phyloP scores from a whole-genome alignment of 2,797 vertebrate species.

The Lagorchestes hirsutus region DNA sequence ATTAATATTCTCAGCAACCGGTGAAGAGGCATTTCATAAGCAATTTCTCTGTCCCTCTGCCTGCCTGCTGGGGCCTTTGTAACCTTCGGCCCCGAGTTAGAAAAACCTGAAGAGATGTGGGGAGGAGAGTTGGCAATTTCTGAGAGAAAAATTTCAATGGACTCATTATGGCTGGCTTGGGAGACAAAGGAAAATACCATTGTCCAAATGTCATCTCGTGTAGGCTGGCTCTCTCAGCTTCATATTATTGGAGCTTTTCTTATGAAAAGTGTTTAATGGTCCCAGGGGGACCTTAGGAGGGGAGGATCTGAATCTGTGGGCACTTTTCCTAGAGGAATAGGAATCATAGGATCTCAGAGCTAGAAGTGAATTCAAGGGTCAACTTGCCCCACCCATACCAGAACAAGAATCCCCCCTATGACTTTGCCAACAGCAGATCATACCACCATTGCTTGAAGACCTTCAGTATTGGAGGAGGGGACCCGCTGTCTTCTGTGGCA shows the following conservation, averaged over 20 bases:
- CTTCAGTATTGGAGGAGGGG: not conserved
- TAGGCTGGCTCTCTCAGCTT: not conserved
- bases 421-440: not conserved
- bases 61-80: not conserved
- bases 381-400: not conserved
- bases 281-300: not conserved
- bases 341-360: not conserved
- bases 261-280: not conserved
- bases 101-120: not conserved
- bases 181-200: constrained; percentile 11
- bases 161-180: not conserved
- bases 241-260: not conserved
- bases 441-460: not conserved
- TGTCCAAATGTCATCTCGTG: not conserved
- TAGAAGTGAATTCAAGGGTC: not conserved
- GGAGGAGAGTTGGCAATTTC: not conserved
- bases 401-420: not conserved
- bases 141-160: constrained; percentile 11
- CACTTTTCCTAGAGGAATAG: not conserved
- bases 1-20: not conserved
- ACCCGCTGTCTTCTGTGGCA: not conserved
- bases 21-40: not conserved
- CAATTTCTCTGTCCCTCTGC: constrained; percentile 9
- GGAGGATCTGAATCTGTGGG: not conserved
- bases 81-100: not conserved